phyloP scores from a whole-genome alignment of 2,797 vertebrate genomes.

The Corythornis leucogaster region DNA sequence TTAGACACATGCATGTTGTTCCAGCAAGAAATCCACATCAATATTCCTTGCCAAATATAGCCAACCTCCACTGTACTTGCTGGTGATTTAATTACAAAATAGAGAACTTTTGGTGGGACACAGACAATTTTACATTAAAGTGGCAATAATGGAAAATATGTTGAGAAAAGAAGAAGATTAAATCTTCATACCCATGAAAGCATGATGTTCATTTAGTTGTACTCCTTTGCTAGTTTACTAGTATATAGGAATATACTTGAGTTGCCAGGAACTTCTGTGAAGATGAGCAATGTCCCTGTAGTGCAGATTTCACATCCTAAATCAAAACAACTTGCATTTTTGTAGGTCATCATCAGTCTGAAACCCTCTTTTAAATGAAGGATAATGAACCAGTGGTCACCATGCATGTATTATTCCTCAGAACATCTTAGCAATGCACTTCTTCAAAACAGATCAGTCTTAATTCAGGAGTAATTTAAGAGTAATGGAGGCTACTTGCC shows the following conservation, averaged over 20 bases:
- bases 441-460: not conserved
- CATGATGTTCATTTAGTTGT: slow-evolving; percentile 17
- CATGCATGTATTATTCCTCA: not conserved
- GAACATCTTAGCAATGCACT: not conserved
- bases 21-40: slow-evolving; percentile 31
- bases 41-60: slow-evolving; percentile 61
- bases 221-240: slow-evolving; percentile 49
- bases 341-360: not conserved
- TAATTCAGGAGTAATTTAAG: not conserved
- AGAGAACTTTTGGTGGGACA: slow-evolving; percentile 35
- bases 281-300: not conserved
- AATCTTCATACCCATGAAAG: slow-evolving; percentile 6
- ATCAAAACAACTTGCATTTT: not conserved
- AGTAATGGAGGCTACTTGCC: not conserved
- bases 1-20: slow-evolving; percentile 64
- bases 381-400: not conserved
- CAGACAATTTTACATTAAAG: slow-evolving; percentile 51
- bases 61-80: not conserved
- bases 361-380: not conserved
- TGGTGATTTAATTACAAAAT: slow-evolving; percentile 65
- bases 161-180: not conserved
- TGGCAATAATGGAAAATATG: slow-evolving; percentile 36
- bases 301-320: not conserved
- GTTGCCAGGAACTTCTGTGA: not conserved
- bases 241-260: slow-evolving; percentile 2